A percentile compares a stretch with the other conserved stretches of the same genome.
phyloP scores from a whole-genome alignment of 2,113 vertebrate species.

The Neodontobutis hainanensis region DNA sequence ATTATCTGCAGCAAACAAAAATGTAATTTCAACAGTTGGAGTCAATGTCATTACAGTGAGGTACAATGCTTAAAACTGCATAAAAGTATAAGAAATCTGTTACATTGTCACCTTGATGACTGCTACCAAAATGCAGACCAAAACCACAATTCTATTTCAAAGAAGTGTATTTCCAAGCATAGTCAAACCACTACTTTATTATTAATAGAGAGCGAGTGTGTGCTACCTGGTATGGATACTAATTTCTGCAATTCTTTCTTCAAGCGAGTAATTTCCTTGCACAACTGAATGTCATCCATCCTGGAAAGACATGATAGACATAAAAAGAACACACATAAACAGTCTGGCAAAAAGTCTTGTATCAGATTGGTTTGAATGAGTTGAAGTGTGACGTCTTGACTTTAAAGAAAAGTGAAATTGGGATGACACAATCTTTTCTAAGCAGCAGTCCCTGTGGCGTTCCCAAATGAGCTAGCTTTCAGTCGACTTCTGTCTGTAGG shows the following conservation, averaged over 20 bases:
- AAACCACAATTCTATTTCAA: background rate
- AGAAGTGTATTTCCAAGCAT: background rate
- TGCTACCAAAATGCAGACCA: background rate
- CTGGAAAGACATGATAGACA: constrained; percentile 53
- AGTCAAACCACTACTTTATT: background rate
- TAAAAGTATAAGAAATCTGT: no score
- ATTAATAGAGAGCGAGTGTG: background rate
- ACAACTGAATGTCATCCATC: constrained; percentile 90
- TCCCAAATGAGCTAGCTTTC: constrained; percentile 25
- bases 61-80: no score
- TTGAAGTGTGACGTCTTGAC: background rate
- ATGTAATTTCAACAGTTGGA: background rate
- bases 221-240: constrained; percentile 79
- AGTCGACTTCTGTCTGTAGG: background rate
- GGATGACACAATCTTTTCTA: constrained; percentile 19
- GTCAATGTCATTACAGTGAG: background rate
- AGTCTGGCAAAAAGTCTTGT: background rate
- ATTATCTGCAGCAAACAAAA: constrained; percentile 77
- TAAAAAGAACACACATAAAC: constrained; percentile 8
- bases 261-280: constrained; percentile 85
- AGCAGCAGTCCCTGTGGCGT: constrained; percentile 13
- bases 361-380: background rate
- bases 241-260: constrained; percentile 85
- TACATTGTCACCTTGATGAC: background rate
- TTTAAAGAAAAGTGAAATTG: constrained; percentile 4